Evolutionary conservation across 2,113 vertebrate genomes (phyloP).

Genomic region (Grantiella picta): DNA sequence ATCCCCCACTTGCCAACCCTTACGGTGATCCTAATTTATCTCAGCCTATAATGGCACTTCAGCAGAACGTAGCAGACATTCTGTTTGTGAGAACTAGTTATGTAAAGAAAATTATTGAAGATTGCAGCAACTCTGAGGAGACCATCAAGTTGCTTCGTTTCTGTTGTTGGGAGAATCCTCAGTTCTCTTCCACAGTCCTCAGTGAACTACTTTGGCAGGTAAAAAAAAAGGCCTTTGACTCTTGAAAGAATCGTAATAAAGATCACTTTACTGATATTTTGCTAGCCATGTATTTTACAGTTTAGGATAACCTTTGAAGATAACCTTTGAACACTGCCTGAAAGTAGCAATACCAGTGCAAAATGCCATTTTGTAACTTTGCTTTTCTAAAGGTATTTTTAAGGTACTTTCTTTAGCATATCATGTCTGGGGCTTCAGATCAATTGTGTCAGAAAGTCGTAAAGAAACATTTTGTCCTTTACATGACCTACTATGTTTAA

Average conservation of each 20-base stretch:
- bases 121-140: constrained; percentile 99
- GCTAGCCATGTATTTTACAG: neutral
- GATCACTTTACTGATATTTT: neutral
- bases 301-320: neutral
- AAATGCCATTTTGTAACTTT: neutral
- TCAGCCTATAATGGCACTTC: constrained; percentile 94
- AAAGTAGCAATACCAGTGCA: neutral
- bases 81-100: constrained; percentile 98
- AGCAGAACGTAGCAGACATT: constrained; percentile 96
- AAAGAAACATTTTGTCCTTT: neutral
- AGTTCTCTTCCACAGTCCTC: constrained; percentile 98
- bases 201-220: constrained; percentile 99
- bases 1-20: constrained; percentile 93
- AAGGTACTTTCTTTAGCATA: neutral
- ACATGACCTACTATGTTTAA: neutral
- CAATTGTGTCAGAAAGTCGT: neutral
- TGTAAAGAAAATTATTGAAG: constrained; percentile 99
- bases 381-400: neutral
- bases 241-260: neutral
- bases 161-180: constrained; percentile 99
- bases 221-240: constrained; percentile 46
- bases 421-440: neutral
- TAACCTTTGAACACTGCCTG: neutral
- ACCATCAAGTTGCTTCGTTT: constrained; percentile 97
- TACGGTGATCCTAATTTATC: constrained; percentile 96